Evolutionary conservation across 2,888 invertebrate species (phyloP).

Genomic region (Nineta flava): DNA sequence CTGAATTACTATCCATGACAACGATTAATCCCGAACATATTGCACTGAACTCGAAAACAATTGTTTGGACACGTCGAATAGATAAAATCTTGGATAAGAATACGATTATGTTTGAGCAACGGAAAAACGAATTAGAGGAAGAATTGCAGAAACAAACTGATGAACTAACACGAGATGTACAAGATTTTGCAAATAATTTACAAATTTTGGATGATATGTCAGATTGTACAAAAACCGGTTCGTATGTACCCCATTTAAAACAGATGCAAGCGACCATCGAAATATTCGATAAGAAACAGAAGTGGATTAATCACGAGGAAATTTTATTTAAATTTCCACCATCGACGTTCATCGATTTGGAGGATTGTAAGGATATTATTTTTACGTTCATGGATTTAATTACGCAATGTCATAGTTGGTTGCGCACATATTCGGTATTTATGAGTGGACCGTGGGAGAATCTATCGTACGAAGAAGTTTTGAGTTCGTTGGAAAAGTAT

Average conservation of each 20-base stretch:
- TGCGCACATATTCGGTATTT: constrained; percentile 71
- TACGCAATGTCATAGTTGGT: constrained; percentile 56
- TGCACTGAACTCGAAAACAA: constrained; percentile 55
- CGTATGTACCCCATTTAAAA: constrained; percentile 63
- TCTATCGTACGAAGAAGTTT: constrained; percentile 60
- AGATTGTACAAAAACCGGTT: constrained; percentile 55
- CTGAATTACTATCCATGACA: constrained; percentile 60
- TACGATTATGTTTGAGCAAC: constrained; percentile 61
- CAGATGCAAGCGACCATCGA: constrained; percentile 58
- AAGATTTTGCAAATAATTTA: constrained; percentile 56
- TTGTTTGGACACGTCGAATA: constrained; percentile 70
- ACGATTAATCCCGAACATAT: constrained; percentile 59
- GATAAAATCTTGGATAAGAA: constrained; percentile 68
- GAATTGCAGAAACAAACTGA: constrained; percentile 50
- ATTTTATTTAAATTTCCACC: constrained; percentile 66
- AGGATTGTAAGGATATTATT: constrained; percentile 57
- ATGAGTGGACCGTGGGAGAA: constrained; percentile 86
- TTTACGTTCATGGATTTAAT: constrained; percentile 55
- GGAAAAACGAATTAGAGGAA: constrained; percentile 76
- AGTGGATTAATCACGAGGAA: constrained; percentile 86
- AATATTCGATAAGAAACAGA: constrained; percentile 56
- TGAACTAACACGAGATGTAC: constrained; percentile 51
- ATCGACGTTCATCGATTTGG: constrained; percentile 61
- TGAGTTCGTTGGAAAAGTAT: constrained; percentile 62
- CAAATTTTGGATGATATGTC: constrained; percentile 73